Evolutionary conservation across 2,888 invertebrate species (phyloP).

Genomic region (Heteropelma amictum): DNA sequence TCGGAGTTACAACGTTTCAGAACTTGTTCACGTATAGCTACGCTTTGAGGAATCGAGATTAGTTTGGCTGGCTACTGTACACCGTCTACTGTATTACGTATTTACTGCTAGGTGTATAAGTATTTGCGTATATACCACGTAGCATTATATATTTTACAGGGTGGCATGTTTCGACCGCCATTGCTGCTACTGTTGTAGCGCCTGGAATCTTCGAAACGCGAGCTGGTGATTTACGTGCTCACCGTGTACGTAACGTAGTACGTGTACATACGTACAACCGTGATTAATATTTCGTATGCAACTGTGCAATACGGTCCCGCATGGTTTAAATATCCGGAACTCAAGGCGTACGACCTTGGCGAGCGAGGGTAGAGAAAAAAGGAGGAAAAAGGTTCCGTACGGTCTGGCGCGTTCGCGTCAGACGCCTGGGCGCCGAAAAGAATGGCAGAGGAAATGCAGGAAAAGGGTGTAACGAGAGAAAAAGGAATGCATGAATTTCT

Average conservation of each 20-base stretch:
- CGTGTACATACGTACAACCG: not conserved
- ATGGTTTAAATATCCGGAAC: not conserved
- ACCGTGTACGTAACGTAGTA: conserved; percentile 7
- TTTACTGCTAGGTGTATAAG: not conserved
- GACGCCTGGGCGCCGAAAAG: conserved; percentile 3
- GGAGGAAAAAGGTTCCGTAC: not conserved
- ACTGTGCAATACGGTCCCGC: conserved; percentile 6
- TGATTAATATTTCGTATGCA: conserved; percentile 51
- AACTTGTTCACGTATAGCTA: conserved; percentile 26
- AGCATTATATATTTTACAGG: conserved; percentile 12
- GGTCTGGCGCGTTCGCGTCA: conserved; percentile 2
- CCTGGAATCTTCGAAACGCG: conserved; percentile 47
- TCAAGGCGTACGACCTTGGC: conserved; percentile 9
- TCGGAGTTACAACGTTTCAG: conserved; percentile 33
- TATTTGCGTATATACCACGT: not conserved
- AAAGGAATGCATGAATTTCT: too few species aligned
- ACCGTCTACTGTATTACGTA: conserved; percentile 4
- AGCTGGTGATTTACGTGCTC: conserved; percentile 41
- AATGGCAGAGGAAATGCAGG: not conserved
- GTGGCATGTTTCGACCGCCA: not conserved
- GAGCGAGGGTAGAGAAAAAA: not conserved
- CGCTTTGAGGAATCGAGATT: conserved; percentile 41
- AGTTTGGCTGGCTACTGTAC: conserved; percentile 16
- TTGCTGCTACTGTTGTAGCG: conserved; percentile 3
- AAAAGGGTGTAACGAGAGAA: not conserved